Percentiles rank a stretch among this genome's conserved stretches.
phyloP scores from a whole-genome alignment of 2,888 invertebrate genomes.

The Camponotus fellah region DNA sequence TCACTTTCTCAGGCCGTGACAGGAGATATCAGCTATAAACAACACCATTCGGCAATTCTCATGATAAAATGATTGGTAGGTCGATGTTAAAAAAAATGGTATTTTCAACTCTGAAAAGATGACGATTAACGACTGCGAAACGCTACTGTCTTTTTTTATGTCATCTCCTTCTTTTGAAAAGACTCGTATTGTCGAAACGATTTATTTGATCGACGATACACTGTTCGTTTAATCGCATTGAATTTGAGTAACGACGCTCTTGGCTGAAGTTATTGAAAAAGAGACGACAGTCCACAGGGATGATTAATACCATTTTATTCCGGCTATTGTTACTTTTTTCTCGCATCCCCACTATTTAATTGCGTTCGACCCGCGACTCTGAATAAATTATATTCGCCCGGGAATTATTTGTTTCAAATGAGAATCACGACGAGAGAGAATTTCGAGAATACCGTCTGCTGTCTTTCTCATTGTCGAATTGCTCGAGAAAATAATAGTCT shows the following conservation, averaged over 20 bases:
- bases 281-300: constrained; percentile 7
- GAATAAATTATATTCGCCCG: constrained; percentile 48
- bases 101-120: constrained; percentile 20
- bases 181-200: constrained; percentile 21
- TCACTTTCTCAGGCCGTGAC: not conserved
- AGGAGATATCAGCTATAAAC: constrained; percentile 7
- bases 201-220: constrained; percentile 36
- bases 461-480: constrained; percentile 23
- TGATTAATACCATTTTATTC: constrained; percentile 34
- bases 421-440: constrained; percentile 30
- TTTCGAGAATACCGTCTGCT: constrained; percentile 28
- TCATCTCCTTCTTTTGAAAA: not conserved
- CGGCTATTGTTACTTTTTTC: constrained; percentile 39
- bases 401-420: constrained; percentile 45
- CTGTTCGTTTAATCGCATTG: constrained; percentile 40
- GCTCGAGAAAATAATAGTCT: constrained; percentile 48
- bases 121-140: constrained; percentile 34
- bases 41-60: constrained; percentile 12
- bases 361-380: constrained; percentile 36
- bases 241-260: constrained; percentile 43
- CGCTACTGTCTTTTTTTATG: not conserved
- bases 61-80: constrained; percentile 12
- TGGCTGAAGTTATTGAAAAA: constrained; percentile 42
- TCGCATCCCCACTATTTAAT: constrained; percentile 29
- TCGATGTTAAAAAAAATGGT: not conserved